These are phyloP conservation scores for Oxycera nigricornis DNA, from an alignment of 2,888 invertebrate species.

Conservation along the genomic window DNA sequence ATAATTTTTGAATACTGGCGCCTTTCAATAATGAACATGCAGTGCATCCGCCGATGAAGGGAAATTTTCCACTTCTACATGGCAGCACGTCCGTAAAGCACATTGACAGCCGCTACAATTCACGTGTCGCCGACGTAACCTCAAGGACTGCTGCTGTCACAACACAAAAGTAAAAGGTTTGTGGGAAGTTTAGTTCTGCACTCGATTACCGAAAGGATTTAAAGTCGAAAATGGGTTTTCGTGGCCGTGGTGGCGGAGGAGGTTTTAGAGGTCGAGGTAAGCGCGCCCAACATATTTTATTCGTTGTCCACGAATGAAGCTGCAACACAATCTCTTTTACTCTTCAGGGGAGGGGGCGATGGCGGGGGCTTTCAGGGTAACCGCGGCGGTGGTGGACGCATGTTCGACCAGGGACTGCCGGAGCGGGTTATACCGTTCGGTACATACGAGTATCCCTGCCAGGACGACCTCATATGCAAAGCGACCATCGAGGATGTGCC, in stretches of 20 bases:
- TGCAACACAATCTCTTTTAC: too few species aligned
- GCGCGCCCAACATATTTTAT: too few species aligned
- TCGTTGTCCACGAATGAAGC: too few species aligned
- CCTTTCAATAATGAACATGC: too few species aligned
- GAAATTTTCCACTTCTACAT: too few species aligned
- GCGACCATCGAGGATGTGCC: constrained; percentile 94
- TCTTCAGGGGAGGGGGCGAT: too few species aligned
- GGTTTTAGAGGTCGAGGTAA: constrained; percentile 57
- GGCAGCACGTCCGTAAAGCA: constrained; percentile 10
- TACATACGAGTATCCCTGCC: constrained; percentile 84
- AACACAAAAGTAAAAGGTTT: too few species aligned
- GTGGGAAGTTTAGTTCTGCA: too few species aligned
- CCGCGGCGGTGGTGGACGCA: constrained; percentile 63
- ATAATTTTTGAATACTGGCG: too few species aligned
- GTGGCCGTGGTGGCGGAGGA: constrained; percentile 58
- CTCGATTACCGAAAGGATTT: too few species aligned
- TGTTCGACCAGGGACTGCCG: constrained; percentile 79
- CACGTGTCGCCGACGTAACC: constrained; percentile 18
- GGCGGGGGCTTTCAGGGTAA: constrained; percentile 64
- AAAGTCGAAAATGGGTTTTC: constrained; percentile 61
- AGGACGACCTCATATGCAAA: constrained; percentile 94
- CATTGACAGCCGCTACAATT: constrained; percentile 36
- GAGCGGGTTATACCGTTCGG: constrained; percentile 84
- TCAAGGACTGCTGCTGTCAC: neutral
- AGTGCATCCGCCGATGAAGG: too few species aligned